Percentiles rank a stretch among this genome's conserved stretches.
Evolutionary conservation across 2,888 invertebrate species (phyloP).

Genomic region (Leuctra nigra): DNA sequence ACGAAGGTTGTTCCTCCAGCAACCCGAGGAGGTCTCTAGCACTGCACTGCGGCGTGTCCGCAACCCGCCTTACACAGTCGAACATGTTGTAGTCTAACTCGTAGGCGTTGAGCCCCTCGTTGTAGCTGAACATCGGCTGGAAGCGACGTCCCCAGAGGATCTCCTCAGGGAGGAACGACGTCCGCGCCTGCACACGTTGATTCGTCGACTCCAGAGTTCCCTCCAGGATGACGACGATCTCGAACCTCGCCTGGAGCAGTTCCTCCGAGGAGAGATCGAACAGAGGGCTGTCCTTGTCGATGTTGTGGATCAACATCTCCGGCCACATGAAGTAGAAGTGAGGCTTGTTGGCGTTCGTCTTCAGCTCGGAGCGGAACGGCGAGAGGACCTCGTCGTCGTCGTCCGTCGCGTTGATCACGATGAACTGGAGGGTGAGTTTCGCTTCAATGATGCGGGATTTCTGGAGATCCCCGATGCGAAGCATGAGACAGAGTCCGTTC

Average conservation of each 20-base stretch:
- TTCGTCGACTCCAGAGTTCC: slow-evolving; percentile 75
- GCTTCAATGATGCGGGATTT: slow-evolving; percentile 73
- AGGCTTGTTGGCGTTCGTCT: slow-evolving; percentile 30
- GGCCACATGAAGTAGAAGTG: slow-evolving; percentile 77
- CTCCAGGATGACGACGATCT: slow-evolving; percentile 73
- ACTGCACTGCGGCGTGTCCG: slow-evolving; percentile 49
- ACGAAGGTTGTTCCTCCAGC: neutral
- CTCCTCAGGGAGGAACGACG: slow-evolving; percentile 73
- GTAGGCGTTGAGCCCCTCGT: slow-evolving; percentile 50
- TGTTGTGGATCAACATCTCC: slow-evolving; percentile 75
- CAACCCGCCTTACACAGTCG: slow-evolving; percentile 57
- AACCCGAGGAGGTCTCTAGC: slow-evolving; percentile 35
- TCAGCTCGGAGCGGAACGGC: slow-evolving; percentile 8
- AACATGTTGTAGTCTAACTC: slow-evolving; percentile 56
- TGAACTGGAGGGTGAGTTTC: slow-evolving; percentile 62
- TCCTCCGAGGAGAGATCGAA: slow-evolving; percentile 71
- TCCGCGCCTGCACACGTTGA: slow-evolving; percentile 61
- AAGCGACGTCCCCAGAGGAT: slow-evolving; percentile 81
- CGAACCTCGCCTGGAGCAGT: slow-evolving; percentile 65
- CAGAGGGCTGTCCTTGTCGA: slow-evolving; percentile 70
- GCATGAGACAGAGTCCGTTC: slow-evolving; percentile 68
- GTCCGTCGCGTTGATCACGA: slow-evolving; percentile 48
- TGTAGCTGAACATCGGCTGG: slow-evolving; percentile 58
- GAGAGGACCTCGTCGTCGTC: slow-evolving; percentile 28
- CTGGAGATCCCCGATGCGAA: slow-evolving; percentile 74